Conservation (phyloP, 2,888 invertebrate species). For the Trissoscelio sp. region DNA sequence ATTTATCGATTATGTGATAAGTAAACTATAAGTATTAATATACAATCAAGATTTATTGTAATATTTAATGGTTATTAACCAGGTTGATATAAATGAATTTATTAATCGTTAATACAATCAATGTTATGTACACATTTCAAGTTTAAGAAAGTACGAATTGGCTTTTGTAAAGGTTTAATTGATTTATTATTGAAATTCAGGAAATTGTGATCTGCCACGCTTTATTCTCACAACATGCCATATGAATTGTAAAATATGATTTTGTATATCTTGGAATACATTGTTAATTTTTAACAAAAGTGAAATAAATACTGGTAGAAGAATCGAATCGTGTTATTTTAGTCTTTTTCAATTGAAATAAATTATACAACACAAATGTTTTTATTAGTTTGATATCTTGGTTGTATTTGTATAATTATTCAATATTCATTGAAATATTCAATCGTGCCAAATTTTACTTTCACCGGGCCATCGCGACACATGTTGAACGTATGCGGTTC, state of each 20-base stretch:
- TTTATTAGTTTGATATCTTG: no score
- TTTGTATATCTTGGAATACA: slow-evolving; percentile 53
- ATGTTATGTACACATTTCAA: no score
- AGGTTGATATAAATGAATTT: no score
- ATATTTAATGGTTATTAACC: no score
- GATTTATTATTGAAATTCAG: background rate
- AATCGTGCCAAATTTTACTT: slow-evolving; percentile 41
- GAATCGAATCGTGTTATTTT: background rate
- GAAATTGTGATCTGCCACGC: slow-evolving; percentile 27
- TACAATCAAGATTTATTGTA: slow-evolving; percentile 1
- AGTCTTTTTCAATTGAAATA: no score
- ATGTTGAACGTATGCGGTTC: slow-evolving; percentile 47
- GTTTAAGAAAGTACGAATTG: no score
- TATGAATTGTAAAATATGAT: slow-evolving; percentile 52
- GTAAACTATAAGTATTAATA: no score
- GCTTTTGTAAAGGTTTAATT: no score
- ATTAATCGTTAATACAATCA: no score
- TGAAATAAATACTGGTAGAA: slow-evolving; percentile 51
- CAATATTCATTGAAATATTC: slow-evolving; percentile 10
- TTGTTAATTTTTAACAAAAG: slow-evolving; percentile 62
- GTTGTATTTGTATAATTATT: no score
- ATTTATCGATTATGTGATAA: no score
- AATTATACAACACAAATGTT: no score
- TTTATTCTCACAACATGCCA: slow-evolving; percentile 47
- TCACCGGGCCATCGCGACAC: slow-evolving; percentile 14